Evolutionary conservation across 2,888 invertebrate genomes (phyloP).

Genomic region (Escarpia spicata): DNA sequence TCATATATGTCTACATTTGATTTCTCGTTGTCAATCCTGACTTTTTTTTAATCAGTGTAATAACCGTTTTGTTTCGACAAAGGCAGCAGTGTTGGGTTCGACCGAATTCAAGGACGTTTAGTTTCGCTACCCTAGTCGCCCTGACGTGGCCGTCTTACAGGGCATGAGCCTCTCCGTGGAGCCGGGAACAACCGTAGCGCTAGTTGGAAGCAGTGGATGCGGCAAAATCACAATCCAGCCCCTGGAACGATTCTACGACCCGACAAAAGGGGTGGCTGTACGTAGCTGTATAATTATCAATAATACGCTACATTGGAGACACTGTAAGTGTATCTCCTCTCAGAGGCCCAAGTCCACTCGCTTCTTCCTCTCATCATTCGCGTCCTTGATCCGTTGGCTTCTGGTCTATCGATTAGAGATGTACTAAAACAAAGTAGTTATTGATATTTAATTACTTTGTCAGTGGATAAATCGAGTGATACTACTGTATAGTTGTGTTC

Average conservation of each 20-base stretch:
- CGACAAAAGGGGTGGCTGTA: constrained; percentile 56
- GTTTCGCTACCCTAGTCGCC: constrained; percentile 64
- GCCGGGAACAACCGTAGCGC: constrained; percentile 63
- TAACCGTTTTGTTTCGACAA: background rate
- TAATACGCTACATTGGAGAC: no score
- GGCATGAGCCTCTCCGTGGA: constrained; percentile 62
- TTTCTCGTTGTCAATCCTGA: background rate
- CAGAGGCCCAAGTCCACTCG: no score
- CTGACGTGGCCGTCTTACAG: constrained; percentile 60
- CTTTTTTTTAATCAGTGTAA: background rate
- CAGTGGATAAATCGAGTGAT: no score
- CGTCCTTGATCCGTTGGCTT: no score
- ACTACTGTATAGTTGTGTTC: no score
- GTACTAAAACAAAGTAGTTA: no score
- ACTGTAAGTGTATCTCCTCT: no score
- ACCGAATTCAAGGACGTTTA: constrained; percentile 58
- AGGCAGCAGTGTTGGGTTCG: constrained; percentile 45
- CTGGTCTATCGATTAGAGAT: no score
- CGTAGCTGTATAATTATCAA: constrained; percentile 31
- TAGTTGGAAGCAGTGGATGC: constrained; percentile 63
- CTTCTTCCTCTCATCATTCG: no score
- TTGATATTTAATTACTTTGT: no score
- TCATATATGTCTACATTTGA: no score
- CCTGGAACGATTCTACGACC: constrained; percentile 63
- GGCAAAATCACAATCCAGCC: constrained; percentile 63